A percentile compares a stretch with the other conserved stretches of the same genome.
Conservation (phyloP, 2,113 vertebrate genomes). For the Pterocles orientalis region DNA sequence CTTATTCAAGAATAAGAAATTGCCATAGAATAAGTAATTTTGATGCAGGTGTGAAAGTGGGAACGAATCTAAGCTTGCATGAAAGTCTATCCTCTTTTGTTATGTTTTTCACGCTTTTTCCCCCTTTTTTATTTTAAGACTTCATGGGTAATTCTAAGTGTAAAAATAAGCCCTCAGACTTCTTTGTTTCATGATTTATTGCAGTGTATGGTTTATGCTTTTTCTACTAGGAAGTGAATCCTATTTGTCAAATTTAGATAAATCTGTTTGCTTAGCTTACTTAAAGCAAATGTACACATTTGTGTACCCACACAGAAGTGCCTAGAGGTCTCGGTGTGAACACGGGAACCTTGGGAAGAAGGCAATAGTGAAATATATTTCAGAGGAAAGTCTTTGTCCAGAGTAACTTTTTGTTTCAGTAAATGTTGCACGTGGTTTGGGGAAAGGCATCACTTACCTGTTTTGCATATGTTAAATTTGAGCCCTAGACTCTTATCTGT, state of each 20-base stretch:
- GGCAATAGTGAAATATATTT: not conserved
- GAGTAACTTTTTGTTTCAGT: not conserved
- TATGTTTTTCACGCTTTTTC: not conserved
- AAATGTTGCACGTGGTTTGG: not conserved
- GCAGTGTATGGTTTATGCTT: not conserved
- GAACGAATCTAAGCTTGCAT: not conserved
- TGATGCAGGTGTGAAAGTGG: not conserved
- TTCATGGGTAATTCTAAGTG: not conserved
- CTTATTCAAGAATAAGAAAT: not conserved
- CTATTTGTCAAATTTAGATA: not conserved
- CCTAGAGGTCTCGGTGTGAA: not conserved
- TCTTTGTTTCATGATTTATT: not conserved
- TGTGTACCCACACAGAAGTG: not conserved
- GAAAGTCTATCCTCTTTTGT: not conserved
- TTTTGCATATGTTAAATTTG: not conserved
- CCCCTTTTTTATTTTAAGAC: not conserved
- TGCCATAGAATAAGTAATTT: not conserved
- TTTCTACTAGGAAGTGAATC: not conserved
- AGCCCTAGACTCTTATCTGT: not conserved
- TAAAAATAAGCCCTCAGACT: not conserved
- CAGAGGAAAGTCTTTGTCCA: not conserved
- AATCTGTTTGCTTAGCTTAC: not conserved
- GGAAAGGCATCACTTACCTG: not conserved
- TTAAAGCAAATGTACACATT: not conserved
- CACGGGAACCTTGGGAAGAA: not conserved